Evolutionary conservation across 2,888 invertebrate genomes (phyloP), one percentile per base, ranked within the genome.

Genomic region (Caenorhabditis virilis): DNA sequence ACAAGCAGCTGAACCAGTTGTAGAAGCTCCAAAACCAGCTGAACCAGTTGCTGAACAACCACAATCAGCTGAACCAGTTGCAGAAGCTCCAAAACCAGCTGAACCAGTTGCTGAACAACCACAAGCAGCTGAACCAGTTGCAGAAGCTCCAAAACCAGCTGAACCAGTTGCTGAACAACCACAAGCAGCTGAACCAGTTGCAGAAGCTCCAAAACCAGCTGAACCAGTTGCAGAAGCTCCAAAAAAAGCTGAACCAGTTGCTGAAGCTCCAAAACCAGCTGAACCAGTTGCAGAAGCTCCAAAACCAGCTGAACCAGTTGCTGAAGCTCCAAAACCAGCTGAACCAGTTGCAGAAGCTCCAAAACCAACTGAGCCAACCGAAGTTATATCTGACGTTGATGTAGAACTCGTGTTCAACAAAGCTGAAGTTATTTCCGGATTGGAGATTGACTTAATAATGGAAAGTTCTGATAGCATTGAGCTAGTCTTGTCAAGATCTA

Each of bases 241-340:
- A 11, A 26, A 22, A 6, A 26, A 49, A 35, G 43, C 49, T 45
- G 50, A 30, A 30, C 27, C 46, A 47, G 46, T 46, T 13, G 46
- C 33, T 33, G 33, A 42, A 20, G 25, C 16, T 22, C 50, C 27
- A 13, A 36, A 49, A 23, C 45, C 48, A 20, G 57, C 18, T n/a
- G 47, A 49, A 26, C 33, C 13, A 13, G 38, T n/a, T n/a, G n/a
- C n/a, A n/a, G n/a, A n/a, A n/a, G n/a, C n/a, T n/a, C n/a, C 47
- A 18, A 22, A 35, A n/a, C 18, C 25, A 58, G 57, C 39, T 39
- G 35, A 35, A 41, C n/a, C 41, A 39, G 47, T 45, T 13, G 46
- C 22, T 1, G 43, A 18, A 11, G 27, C 35, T 7, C 30, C 39
- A n/a, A 16, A 42, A 41, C 46, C 42, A 20, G 43, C 18, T 18